phyloP scores from a whole-genome alignment of 2,888 invertebrate genomes.

The Ctenicera cuprea region DNA sequence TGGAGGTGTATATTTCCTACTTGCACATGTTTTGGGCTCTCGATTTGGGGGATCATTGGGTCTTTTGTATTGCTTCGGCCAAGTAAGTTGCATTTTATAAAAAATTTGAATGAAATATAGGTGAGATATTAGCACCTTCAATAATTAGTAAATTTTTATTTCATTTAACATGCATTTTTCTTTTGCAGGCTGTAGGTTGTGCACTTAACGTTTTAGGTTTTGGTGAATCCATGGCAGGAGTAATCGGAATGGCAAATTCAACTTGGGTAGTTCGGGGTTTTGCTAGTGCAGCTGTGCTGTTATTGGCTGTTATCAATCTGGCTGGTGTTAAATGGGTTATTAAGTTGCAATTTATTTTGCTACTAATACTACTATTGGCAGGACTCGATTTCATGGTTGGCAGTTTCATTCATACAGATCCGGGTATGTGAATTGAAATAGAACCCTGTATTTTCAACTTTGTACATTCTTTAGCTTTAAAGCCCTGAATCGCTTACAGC shows the following conservation, averaged over 20 bases:
- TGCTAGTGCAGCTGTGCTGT: constrained; percentile 89
- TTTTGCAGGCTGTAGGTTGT: constrained; percentile 92
- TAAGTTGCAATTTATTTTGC: constrained; percentile 92
- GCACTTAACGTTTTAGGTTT: constrained; percentile 97
- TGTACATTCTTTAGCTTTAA: too few species aligned
- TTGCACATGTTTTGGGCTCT: constrained; percentile 95
- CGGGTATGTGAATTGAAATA: constrained; percentile 75
- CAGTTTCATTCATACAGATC: constrained; percentile 86
- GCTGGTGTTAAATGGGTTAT: constrained; percentile 99
- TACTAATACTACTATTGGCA: constrained; percentile 90
- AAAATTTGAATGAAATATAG: not conserved
- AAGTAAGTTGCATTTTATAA: constrained; percentile 76
- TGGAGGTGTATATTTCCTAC: constrained; percentile 97
- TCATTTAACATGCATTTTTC: too few species aligned
- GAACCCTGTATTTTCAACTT: constrained; percentile 17
- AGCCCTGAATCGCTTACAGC: too few species aligned
- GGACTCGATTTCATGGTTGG: constrained; percentile 96
- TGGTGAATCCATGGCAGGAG: constrained; percentile 95
- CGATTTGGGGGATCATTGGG: constrained; percentile 95
- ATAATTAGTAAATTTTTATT: too few species aligned
- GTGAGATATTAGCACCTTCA: not conserved
- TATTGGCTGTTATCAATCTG: constrained; percentile 93
- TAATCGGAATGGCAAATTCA: constrained; percentile 83
- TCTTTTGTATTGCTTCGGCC: constrained; percentile 96
- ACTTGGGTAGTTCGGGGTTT: constrained; percentile 91